Percentiles rank a stretch among this genome's conserved stretches.
phyloP scores from a whole-genome alignment of 30 jellyfish, hydroid and myxozoan genomes.

The Mastigias papua region DNA sequence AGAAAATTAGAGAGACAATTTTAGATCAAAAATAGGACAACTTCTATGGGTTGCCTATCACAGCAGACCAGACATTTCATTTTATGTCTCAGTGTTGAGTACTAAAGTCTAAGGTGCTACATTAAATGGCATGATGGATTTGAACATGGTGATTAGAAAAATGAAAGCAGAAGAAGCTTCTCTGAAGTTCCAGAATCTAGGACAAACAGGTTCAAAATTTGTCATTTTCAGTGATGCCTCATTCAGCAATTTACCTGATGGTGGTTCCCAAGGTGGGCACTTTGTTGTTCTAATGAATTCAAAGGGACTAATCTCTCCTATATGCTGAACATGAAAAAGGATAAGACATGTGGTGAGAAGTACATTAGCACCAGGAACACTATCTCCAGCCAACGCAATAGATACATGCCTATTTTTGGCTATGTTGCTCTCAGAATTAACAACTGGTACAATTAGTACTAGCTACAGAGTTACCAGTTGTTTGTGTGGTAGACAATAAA shows the following conservation, averaged over 20 bases:
- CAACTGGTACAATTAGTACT: too few species aligned
- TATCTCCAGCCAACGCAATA: not conserved
- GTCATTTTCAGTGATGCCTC: conserved; percentile 1
- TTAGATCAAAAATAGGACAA: not conserved
- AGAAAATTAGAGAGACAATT: not conserved
- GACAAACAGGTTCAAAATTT: not conserved
- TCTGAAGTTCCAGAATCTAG: not conserved
- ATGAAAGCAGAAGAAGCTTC: not conserved
- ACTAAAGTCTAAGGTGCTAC: not conserved
- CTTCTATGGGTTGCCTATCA: not conserved
- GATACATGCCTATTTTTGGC: not conserved
- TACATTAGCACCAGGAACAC: not conserved
- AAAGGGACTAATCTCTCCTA: not conserved
- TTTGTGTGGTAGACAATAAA: not conserved
- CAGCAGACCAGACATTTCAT: conserved; percentile 17
- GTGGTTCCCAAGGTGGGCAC: conserved; percentile 2
- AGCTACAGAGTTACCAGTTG: not conserved
- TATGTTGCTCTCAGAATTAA: not conserved
- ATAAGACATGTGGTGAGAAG: not conserved
- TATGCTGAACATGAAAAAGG: not conserved
- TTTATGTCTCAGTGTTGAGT: not conserved
- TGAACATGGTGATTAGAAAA: not conserved
- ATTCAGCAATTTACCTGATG: not conserved
- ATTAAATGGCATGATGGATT: too few species aligned
- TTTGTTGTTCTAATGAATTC: not conserved